Evolutionary conservation across 1,140 invertebrate genomes (phyloP).

Genomic region (Cotesia typhae): DNA sequence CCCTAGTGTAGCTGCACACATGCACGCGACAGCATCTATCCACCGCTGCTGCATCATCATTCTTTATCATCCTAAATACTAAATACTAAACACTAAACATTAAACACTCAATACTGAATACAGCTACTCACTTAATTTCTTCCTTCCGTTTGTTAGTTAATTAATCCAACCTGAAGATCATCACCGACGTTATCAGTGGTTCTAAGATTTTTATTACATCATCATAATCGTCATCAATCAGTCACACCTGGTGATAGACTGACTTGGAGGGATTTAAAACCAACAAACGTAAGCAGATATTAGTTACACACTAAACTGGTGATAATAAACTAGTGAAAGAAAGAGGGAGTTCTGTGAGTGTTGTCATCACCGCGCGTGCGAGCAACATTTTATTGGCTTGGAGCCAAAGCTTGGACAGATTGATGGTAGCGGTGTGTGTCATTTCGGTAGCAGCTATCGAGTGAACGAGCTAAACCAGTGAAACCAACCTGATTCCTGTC

Average conservation of each 20-base stretch:
- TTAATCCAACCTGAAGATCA: no score
- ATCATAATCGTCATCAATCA: no score
- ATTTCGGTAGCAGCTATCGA: constrained; percentile 14
- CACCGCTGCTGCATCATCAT: constrained; percentile 45
- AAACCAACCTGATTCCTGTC: neutral
- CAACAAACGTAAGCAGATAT: no score
- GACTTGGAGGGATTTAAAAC: no score
- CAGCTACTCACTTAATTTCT: neutral
- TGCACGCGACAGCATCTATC: constrained; percentile 65
- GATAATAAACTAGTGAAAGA: constrained; percentile 1
- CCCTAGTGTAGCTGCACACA: constrained; percentile 65
- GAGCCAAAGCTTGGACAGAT: constrained; percentile 27
- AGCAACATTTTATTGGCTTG: constrained; percentile 34
- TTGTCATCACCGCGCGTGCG: constrained; percentile 6
- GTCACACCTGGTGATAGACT: no score
- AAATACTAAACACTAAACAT: no score
- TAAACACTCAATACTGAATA: no score
- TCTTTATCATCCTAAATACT: constrained; percentile 38
- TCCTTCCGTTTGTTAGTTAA: constrained; percentile 43
- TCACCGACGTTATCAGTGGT: no score
- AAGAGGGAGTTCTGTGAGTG: neutral
- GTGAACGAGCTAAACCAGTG: neutral
- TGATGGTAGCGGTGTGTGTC: constrained; percentile 31
- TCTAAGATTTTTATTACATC: no score
- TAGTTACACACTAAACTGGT: neutral